These are phyloP conservation scores for Ceratina calcarata DNA, from an alignment of 1,140 invertebrate genomes.

Conservation along the genomic window DNA sequence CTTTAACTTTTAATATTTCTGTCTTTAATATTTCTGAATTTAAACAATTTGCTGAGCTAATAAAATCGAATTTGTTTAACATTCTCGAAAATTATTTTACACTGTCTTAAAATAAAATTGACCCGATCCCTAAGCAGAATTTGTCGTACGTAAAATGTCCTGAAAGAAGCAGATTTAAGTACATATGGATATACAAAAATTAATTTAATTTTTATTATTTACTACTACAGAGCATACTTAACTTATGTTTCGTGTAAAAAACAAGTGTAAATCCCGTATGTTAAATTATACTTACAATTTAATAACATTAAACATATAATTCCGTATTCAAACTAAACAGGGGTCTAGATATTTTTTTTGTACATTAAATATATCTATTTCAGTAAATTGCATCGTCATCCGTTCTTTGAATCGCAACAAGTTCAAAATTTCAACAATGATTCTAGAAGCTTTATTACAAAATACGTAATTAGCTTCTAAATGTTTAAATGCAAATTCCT, in stretches of 20 bases:
- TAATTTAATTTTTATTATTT: constrained; percentile 53
- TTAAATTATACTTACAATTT: constrained; percentile 24
- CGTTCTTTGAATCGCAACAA: constrained; percentile 3
- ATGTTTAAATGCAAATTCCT: constrained; percentile 39
- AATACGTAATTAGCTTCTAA: constrained; percentile 17
- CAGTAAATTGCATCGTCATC: neutral
- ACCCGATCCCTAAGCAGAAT: neutral
- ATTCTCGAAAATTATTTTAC: neutral
- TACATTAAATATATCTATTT: constrained; percentile 28
- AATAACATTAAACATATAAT: constrained; percentile 9
- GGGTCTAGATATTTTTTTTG: constrained; percentile 19
- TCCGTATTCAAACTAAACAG: constrained; percentile 1
- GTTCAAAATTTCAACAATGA: neutral
- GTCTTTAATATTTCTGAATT: too few relatives aligned
- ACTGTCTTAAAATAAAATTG: constrained; percentile 21
- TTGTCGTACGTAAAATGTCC: neutral
- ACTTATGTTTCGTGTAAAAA: constrained; percentile 44
- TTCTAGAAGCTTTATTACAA: constrained; percentile 7
- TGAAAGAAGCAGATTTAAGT: neutral
- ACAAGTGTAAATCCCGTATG: constrained; percentile 17
- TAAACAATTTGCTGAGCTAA: constrained; percentile 7
- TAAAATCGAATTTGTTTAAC: constrained; percentile 7
- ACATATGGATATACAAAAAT: constrained; percentile 37
- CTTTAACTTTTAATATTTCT: constrained; percentile 26
- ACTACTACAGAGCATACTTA: constrained; percentile 27